These are phyloP conservation scores for Oreochromis tanganicae DNA, from an alignment of 2,113 vertebrate genomes.

Conservation along the genomic window DNA sequence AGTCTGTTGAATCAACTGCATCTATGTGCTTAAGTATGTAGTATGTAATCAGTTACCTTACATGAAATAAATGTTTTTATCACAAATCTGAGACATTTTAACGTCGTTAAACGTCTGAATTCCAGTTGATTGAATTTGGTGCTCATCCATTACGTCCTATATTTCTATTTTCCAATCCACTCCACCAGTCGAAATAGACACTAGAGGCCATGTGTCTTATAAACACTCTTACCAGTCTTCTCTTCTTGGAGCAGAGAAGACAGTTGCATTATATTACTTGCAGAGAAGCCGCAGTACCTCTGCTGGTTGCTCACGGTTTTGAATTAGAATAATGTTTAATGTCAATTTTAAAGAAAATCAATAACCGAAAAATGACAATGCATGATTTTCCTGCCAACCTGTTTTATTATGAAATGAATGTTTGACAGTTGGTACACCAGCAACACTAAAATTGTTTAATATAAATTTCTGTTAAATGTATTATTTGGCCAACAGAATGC, in stretches of 20 bases:
- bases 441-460: slow-evolving; percentile 27
- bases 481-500: slow-evolving; percentile 1
- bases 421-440: slow-evolving; percentile 5
- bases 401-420: slow-evolving; percentile 8
- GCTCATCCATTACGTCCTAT: slow-evolving; percentile 5
- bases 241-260: not conserved
- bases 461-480: not conserved
- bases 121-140: slow-evolving; percentile 44
- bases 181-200: not conserved
- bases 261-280: not conserved
- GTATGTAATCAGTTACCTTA: slow-evolving; percentile 77
- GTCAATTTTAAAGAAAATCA: not conserved
- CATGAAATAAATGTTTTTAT: slow-evolving; percentile 78
- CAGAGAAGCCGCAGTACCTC: not conserved
- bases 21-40: slow-evolving; percentile 71
- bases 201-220: not conserved
- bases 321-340: not conserved
- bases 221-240: not conserved
- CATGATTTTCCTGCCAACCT: not conserved
- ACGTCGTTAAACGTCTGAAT: slow-evolving; percentile 54
- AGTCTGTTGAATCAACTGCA: slow-evolving; percentile 62
- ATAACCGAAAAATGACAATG: not conserved
- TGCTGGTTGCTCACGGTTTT: not conserved
- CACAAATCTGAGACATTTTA: slow-evolving; percentile 69
- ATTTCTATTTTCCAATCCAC: slow-evolving; percentile 1